Evolutionary conservation across 2,113 vertebrate genomes (phyloP).

Genomic region (Fulica atra): DNA sequence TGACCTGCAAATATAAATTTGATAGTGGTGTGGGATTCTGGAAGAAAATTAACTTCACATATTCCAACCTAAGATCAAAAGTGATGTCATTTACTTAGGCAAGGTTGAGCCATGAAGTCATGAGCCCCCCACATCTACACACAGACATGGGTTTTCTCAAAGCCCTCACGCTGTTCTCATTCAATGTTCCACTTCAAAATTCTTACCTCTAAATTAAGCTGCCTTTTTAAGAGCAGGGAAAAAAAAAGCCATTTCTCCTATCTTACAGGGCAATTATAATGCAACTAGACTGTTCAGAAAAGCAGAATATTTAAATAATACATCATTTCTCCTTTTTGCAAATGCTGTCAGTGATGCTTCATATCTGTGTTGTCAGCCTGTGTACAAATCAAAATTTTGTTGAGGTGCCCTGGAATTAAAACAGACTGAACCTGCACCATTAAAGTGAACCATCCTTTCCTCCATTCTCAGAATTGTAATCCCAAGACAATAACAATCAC

Average conservation of each 20-base stretch:
- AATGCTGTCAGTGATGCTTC: not conserved
- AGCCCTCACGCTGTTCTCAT: not conserved
- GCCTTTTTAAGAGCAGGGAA: not conserved
- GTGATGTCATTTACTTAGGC: not conserved
- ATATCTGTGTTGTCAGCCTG: not conserved
- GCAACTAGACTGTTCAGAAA: not conserved
- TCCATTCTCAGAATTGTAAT: not conserved
- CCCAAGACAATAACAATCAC: not conserved
- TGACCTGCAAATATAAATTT: not conserved
- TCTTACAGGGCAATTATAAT: not conserved
- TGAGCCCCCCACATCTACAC: not conserved
- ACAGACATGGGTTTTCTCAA: not conserved
- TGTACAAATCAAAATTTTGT: not conserved
- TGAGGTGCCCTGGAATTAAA: not conserved
- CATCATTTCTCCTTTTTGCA: not conserved
- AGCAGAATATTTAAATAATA: conserved; percentile 5
- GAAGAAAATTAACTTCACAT: not conserved
- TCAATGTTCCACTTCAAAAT: not conserved
- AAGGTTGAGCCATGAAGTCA: not conserved
- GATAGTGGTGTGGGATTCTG: not conserved
- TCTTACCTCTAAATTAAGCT: not conserved
- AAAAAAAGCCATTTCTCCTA: not conserved
- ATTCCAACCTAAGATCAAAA: not conserved
- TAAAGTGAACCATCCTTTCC: not conserved
- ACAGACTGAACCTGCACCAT: not conserved